Conservation (phyloP, 2,797 vertebrate genomes). For the Miichthys miiuy region DNA sequence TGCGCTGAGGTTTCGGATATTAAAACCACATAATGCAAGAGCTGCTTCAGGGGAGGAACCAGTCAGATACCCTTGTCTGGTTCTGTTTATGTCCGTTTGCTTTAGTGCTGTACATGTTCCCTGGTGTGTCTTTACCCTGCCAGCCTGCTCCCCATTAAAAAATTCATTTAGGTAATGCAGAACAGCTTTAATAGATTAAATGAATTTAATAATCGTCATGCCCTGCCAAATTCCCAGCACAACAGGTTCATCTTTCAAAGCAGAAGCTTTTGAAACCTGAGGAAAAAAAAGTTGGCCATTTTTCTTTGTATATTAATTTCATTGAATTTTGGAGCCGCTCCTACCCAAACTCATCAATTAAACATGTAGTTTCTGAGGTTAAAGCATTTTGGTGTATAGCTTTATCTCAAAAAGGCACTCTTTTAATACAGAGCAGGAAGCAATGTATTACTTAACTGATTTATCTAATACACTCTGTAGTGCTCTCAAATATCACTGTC, state of each 20-base stretch:
- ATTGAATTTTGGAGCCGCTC: conserved; percentile 59
- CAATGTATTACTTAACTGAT: conserved; percentile 38
- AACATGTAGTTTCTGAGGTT: conserved; percentile 45
- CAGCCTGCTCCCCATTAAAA: conserved; percentile 72
- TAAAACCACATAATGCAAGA: conserved; percentile 68
- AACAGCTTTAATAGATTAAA: conserved; percentile 83
- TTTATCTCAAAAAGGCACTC: conserved; percentile 22
- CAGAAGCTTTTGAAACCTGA: conserved; percentile 69
- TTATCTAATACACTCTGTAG: conserved; percentile 25
- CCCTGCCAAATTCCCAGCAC: conserved; percentile 68
- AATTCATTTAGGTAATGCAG: conserved; percentile 80
- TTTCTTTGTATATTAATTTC: conserved; percentile 66
- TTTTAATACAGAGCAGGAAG: conserved; percentile 43
- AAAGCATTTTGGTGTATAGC: conserved; percentile 31
- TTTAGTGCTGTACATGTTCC: conserved; percentile 65
- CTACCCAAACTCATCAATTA: conserved; percentile 69
- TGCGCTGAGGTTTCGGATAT: conserved; percentile 62
- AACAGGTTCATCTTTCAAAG: conserved; percentile 80
- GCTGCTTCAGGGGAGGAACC: conserved; percentile 53
- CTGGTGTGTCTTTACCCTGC: conserved; percentile 59
- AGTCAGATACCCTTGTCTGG: conserved; percentile 66
- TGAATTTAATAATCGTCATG: conserved; percentile 81
- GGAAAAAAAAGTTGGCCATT: conserved; percentile 47
- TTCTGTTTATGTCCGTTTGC: conserved; percentile 71
- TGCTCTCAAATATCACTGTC: conserved; percentile 20